These are phyloP conservation scores for Amblyteles armatorius DNA, from an alignment of 2,888 invertebrate genomes.

Conservation along the genomic window DNA sequence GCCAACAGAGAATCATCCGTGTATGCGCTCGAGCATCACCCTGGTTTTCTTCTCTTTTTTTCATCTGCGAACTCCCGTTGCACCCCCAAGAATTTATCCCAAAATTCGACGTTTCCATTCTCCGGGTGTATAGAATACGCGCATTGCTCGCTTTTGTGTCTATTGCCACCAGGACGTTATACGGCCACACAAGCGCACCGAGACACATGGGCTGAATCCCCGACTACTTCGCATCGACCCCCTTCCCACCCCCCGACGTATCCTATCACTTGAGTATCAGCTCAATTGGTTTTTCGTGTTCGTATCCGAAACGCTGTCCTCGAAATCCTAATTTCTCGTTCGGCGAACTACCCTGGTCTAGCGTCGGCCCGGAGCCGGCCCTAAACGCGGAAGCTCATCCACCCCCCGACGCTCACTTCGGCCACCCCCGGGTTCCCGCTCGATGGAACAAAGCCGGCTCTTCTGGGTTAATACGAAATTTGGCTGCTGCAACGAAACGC, in stretches of 20 bases:
- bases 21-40: neutral
- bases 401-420: slow-evolving; percentile 28
- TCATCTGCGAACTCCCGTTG: slow-evolving; percentile 27
- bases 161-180: neutral
- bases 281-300: slow-evolving; percentile 80
- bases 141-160: neutral
- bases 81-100: slow-evolving; percentile 34
- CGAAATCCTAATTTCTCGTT: slow-evolving; percentile 79
- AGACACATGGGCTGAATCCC: neutral
- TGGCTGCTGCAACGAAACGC: slow-evolving; percentile 61
- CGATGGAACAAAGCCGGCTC: slow-evolving; percentile 65
- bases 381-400: slow-evolving; percentile 21
- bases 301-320: slow-evolving; percentile 65
- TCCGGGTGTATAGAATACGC: neutral
- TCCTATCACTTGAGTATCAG: slow-evolving; percentile 70
- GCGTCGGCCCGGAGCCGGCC: slow-evolving; percentile 6
- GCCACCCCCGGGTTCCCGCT: slow-evolving; percentile 43
- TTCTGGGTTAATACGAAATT: slow-evolving; percentile 68
- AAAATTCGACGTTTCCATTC: slow-evolving; percentile 9
- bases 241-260: slow-evolving; percentile 16
- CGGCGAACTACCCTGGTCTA: slow-evolving; percentile 53
- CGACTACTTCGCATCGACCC: neutral
- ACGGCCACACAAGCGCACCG: neutral
- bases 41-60: slow-evolving; percentile 23
- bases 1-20: neutral